These are phyloP conservation scores for Pelmatolapia mariae DNA, from an alignment of 2,113 vertebrate genomes.

Conservation along the genomic window DNA sequence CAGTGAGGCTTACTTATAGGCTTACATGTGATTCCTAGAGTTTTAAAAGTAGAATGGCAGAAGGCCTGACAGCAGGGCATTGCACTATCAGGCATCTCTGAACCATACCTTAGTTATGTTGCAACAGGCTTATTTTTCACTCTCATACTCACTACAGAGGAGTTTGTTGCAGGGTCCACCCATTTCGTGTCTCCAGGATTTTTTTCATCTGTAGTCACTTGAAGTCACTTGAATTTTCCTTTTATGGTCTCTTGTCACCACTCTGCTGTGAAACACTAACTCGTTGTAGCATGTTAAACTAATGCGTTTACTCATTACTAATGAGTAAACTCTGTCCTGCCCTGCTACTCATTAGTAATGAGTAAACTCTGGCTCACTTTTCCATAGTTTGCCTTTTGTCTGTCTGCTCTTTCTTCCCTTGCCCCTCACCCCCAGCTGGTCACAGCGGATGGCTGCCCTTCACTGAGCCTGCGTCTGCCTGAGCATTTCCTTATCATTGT, in stretches of 20 bases:
- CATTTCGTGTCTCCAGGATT: background rate
- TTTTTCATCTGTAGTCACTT: background rate
- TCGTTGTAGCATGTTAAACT: background rate
- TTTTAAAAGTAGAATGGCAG: background rate
- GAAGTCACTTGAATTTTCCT: background rate
- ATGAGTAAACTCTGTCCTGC: no score
- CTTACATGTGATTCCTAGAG: background rate
- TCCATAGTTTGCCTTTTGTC: background rate
- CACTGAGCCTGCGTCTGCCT: background rate
- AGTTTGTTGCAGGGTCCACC: background rate
- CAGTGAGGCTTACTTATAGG: background rate
- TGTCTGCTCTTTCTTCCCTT: background rate
- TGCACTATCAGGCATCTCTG: background rate
- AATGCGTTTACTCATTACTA: background rate
- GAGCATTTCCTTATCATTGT: background rate
- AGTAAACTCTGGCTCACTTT: background rate
- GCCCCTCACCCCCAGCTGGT: background rate
- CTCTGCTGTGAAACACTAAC: background rate
- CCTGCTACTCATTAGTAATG: background rate
- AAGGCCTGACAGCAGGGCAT: background rate
- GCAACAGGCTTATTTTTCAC: background rate
- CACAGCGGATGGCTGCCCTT: background rate
- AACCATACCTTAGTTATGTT: background rate
- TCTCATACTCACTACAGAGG: background rate
- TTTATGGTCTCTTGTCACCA: background rate